A percentile compares a stretch with the other conserved stretches of the same genome.
These are phyloP conservation scores for Pyrrhosoma nymphula DNA, from an alignment of 2,888 invertebrate genomes.

Conservation along the genomic window DNA sequence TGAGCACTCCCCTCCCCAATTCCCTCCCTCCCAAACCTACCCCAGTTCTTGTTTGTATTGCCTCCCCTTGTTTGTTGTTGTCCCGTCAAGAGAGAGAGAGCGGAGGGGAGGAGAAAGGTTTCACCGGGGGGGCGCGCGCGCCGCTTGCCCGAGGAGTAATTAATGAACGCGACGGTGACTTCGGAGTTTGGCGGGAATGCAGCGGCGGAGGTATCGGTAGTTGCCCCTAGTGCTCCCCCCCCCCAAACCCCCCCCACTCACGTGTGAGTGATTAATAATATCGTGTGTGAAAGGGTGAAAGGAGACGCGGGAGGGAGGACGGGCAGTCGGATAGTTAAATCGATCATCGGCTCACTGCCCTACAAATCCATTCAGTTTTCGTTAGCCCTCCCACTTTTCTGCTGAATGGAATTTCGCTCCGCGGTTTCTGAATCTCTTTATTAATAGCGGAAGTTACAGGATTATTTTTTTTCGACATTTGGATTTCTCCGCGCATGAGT, in stretches of 20 bases:
- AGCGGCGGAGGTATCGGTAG: background rate
- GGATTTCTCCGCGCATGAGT: background rate
- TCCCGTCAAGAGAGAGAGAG: slow-evolving; percentile 29
- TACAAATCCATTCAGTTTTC: slow-evolving; percentile 64
- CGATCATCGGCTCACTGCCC: slow-evolving; percentile 56
- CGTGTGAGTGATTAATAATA: slow-evolving; percentile 64
- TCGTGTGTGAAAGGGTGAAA: slow-evolving; percentile 32
- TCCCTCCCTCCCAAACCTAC: background rate
- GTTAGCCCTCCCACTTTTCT: background rate
- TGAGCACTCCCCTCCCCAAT: background rate
- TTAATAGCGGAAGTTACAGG: background rate
- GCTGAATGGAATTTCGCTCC: slow-evolving; percentile 22
- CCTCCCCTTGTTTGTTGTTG: slow-evolving; percentile 53
- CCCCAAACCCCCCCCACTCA: background rate
- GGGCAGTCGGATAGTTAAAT: slow-evolving; percentile 14
- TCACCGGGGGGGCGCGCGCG: background rate
- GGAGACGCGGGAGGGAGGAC: background rate
- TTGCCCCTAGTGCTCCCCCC: background rate
- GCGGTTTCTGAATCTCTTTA: background rate
- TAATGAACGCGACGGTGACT: slow-evolving; percentile 60
- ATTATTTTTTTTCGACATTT: background rate
- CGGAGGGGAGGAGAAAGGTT: background rate
- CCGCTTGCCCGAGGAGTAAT: slow-evolving; percentile 4
- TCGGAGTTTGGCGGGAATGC: slow-evolving; percentile 50
- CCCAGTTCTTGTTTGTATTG: slow-evolving; percentile 36